phyloP scores from a whole-genome alignment of 2,113 vertebrate genomes.

The Lepus americanus region DNA sequence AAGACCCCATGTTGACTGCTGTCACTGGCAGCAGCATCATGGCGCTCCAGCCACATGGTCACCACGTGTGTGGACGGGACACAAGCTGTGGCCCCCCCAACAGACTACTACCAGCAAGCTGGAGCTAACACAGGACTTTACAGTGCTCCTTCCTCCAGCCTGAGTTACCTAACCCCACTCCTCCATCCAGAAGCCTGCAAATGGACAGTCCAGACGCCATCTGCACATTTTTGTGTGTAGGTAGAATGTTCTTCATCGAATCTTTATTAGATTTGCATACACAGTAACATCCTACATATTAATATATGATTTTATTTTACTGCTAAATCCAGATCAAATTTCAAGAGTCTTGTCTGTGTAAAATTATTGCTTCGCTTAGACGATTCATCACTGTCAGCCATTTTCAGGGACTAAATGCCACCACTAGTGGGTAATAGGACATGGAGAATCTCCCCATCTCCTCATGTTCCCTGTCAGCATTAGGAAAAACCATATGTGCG shows the following conservation, averaged over 20 bases:
- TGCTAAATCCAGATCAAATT: conserved; percentile 48
- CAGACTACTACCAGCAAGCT: not conserved
- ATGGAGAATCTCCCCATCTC: not conserved
- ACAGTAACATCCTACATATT: conserved; percentile 53
- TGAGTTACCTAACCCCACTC: not conserved
- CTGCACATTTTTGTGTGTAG: not conserved
- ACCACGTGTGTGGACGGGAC: not conserved
- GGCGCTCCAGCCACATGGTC: not conserved
- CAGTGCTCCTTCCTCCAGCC: not conserved
- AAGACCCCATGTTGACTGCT: not conserved
- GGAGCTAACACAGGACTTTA: not conserved
- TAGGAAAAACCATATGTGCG: not conserved
- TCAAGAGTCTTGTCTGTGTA: not conserved
- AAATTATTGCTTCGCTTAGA: conserved; percentile 58
- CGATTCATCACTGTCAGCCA: conserved; percentile 4
- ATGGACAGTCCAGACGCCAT: not conserved
- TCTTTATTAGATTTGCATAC: conserved; percentile 28
- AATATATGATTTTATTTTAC: conserved; percentile 60
- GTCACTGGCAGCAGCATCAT: not conserved
- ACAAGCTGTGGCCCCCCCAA: not conserved
- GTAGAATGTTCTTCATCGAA: not conserved
- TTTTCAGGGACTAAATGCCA: conserved; percentile 30
- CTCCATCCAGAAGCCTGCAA: not conserved
- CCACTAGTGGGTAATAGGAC: not conserved
- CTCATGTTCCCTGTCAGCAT: not conserved